A percentile compares a stretch with the other conserved stretches of the same genome.
These are phyloP conservation scores for Jordanella pulchra DNA, from an alignment of 2,797 vertebrate species.

Conservation along the genomic window DNA sequence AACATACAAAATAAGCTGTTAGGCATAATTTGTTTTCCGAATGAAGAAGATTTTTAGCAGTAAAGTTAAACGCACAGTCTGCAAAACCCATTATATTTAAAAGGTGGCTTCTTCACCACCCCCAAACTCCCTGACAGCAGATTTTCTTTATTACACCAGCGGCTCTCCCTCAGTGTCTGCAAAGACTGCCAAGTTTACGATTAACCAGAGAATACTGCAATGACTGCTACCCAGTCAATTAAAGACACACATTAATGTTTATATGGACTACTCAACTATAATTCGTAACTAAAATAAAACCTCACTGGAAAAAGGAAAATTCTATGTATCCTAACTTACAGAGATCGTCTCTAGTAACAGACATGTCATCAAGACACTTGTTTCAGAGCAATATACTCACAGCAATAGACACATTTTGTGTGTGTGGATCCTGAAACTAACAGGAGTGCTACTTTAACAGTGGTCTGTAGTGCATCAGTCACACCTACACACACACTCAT, in stretches of 20 bases:
- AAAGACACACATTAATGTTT: slow-evolving; percentile 24
- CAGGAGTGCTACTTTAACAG: too few species aligned
- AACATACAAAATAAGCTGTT: neutral
- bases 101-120: slow-evolving; percentile 55
- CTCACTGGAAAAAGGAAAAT: slow-evolving; percentile 37
- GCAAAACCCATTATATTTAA: slow-evolving; percentile 75
- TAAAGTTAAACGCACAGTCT: slow-evolving; percentile 57
- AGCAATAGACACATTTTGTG: neutral
- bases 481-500: too few species aligned
- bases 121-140: slow-evolving; percentile 47
- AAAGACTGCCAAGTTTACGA: slow-evolving; percentile 18
- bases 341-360: slow-evolving; percentile 2
- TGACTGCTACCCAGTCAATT: slow-evolving; percentile 26
- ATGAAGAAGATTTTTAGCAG: slow-evolving; percentile 24
- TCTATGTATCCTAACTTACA: slow-evolving; percentile 36
- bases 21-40: slow-evolving; percentile 14
- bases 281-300: slow-evolving; percentile 44
- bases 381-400: neutral
- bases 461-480: too few species aligned
- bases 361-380: neutral
- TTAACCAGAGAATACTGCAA: slow-evolving; percentile 14
- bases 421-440: neutral
- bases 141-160: slow-evolving; percentile 68
- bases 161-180: slow-evolving; percentile 19
- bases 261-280: slow-evolving; percentile 28